Evolutionary conservation across 2,888 invertebrate genomes (phyloP), one percentile per base, ranked within the genome.

Genomic region (Sipha maydis): DNA sequence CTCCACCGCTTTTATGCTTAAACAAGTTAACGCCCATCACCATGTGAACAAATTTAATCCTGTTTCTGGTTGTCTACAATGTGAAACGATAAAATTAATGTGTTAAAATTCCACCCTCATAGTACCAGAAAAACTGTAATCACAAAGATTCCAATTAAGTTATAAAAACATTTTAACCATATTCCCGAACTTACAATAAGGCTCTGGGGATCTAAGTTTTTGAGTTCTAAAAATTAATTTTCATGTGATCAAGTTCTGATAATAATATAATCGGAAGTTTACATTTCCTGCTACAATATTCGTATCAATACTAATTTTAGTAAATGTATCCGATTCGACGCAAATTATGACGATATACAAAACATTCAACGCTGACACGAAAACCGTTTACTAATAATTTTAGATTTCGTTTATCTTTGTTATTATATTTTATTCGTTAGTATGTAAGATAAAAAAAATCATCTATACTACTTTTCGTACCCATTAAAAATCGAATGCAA

Each of bases 11-110:
- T 77, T 48, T 48, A 67, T 48, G 67, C 48, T 77, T n/a, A 48
- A 67, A 85, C 48, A 77, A 77, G 85, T 85, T 48, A 77, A 85
- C 85, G 85, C 77, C 85, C 76, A 77, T 77, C 85, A 85, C 48
- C 85, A 85, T 77, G 48, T 77, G 85, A 85, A 85, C 85, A 85
- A 85, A 61, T 85, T 85, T 85, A 85, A 85, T 85, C 85, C 41
- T 48, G 85, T 85, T 28, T 84, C 41, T 38, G 84, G 75, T 67
- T 69, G 85, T 85, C 76, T 76, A 85, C 85, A 85, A 34, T 56
- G 31, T 48, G 41, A 82, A 85, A 85, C 85, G 67, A 85, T 77
- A 85, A 77, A 85, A 77, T 34, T 25, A 77, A 67, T 69, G 67
- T 77, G 85, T 77, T 85, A 77, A 85, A 85, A 85, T 85, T 85